Conservation (phyloP, 2,113 vertebrate species). For the Meleagris gallopavo region DNA sequence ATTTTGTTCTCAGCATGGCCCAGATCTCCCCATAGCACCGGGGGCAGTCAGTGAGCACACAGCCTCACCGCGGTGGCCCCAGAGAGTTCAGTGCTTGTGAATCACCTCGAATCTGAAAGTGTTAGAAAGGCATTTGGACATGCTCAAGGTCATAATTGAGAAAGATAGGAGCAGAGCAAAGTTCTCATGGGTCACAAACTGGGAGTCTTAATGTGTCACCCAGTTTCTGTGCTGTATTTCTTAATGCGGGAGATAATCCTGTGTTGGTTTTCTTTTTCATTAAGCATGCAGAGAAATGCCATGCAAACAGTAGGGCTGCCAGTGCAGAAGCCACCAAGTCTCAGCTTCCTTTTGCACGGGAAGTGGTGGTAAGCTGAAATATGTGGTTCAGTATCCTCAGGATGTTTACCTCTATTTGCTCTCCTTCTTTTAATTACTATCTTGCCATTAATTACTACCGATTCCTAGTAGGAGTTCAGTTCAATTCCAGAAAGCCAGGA, state of each 20-base stretch:
- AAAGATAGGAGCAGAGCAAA: neutral
- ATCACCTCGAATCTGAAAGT: neutral
- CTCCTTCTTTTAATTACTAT: neutral
- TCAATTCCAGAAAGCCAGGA: neutral
- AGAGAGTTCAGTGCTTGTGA: neutral
- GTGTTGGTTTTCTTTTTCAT: neutral
- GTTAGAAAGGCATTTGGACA: neutral
- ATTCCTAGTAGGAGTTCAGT: conserved; percentile 10
- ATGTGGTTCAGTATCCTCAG: neutral
- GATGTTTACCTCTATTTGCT: neutral
- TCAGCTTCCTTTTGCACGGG: neutral
- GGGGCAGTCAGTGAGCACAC: neutral
- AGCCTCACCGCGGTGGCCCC: neutral
- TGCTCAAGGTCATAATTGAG: neutral
- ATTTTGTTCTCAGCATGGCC: neutral
- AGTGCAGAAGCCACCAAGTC: neutral
- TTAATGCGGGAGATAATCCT: neutral
- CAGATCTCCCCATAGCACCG: rapidly evolving
- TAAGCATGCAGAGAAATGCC: neutral
- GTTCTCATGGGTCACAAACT: neutral
- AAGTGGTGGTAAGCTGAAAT: neutral
- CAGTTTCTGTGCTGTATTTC: neutral
- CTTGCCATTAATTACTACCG: neutral
- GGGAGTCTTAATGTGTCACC: neutral
- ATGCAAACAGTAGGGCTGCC: neutral